Conservation (phyloP, 1,140 invertebrate species). For the Onthophagus taurus region DNA sequence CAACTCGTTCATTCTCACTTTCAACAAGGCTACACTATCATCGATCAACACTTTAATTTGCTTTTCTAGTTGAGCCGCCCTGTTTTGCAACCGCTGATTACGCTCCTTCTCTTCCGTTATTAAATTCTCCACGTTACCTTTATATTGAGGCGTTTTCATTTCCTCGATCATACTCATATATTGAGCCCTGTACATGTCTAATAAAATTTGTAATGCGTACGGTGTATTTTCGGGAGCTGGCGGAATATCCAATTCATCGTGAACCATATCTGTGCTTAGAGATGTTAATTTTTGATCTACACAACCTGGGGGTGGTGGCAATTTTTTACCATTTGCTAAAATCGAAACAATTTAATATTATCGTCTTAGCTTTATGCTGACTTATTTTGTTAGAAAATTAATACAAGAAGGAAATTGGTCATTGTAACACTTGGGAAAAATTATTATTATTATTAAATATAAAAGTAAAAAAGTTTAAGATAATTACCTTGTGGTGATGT, state of each 20-base stretch:
- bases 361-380: too few relatives aligned
- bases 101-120: constrained; percentile 73
- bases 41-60: constrained; percentile 84
- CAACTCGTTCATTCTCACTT: constrained; percentile 82
- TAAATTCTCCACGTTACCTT: constrained; percentile 58
- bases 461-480: constrained; percentile 3
- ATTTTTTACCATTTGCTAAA: constrained; percentile 51
- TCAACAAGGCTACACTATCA: constrained; percentile 82
- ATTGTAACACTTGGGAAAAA: too few relatives aligned
- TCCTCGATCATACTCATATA: constrained; percentile 70
- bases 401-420: too few relatives aligned
- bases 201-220: constrained; percentile 73
- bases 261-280: constrained; percentile 54
- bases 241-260: constrained; percentile 74
- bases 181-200: constrained; percentile 75
- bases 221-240: constrained; percentile 65
- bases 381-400: too few relatives aligned
- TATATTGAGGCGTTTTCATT: constrained; percentile 72
- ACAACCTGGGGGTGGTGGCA: constrained; percentile 76
- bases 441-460: too few relatives aligned
- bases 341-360: constrained; percentile 12
- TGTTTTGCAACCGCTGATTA: constrained; percentile 67
- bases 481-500: constrained; percentile 55
- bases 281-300: constrained; percentile 81
- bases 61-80: constrained; percentile 78